Evolutionary conservation across 1,140 invertebrate species (phyloP).

Genomic region (Drosophila oshimai): DNA sequence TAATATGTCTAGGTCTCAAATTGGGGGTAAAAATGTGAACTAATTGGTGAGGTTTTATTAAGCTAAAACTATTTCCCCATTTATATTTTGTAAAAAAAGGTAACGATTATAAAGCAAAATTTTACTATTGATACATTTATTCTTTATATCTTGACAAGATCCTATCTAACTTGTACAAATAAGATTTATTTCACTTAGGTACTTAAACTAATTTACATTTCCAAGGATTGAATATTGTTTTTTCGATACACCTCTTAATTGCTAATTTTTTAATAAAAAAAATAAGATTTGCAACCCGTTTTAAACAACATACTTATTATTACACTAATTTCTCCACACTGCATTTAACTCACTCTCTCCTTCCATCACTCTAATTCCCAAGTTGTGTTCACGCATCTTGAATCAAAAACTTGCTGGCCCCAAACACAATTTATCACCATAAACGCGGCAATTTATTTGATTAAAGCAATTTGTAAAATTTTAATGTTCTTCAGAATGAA

Average conservation of each 20-base stretch:
- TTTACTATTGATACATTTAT: no score
- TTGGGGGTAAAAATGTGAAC: background rate
- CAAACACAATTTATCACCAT: slow-evolving; percentile 70
- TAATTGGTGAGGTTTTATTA: background rate
- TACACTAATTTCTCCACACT: slow-evolving; percentile 6
- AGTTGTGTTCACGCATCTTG: slow-evolving; percentile 39
- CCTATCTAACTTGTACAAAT: no score
- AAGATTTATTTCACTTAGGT: no score
- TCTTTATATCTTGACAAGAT: no score
- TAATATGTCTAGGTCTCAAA: background rate
- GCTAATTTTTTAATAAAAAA: no score
- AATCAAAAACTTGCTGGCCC: slow-evolving; percentile 61
- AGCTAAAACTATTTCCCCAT: background rate
- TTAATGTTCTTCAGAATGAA: slow-evolving; percentile 75
- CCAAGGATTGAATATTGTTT: no score
- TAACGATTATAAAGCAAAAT: no score
- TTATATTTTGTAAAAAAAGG: no score
- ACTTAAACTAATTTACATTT: no score
- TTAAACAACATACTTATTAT: background rate
- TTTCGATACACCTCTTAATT: no score
- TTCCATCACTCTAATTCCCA: slow-evolving; percentile 1
- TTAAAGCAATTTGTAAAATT: slow-evolving; percentile 79
- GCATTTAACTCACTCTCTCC: slow-evolving; percentile 5
- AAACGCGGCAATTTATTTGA: slow-evolving; percentile 77
- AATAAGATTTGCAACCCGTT: background rate